These are phyloP conservation scores for Protobothrops mucrosquamatus DNA, from an alignment of 2,113 vertebrate genomes.

Conservation along the genomic window DNA sequence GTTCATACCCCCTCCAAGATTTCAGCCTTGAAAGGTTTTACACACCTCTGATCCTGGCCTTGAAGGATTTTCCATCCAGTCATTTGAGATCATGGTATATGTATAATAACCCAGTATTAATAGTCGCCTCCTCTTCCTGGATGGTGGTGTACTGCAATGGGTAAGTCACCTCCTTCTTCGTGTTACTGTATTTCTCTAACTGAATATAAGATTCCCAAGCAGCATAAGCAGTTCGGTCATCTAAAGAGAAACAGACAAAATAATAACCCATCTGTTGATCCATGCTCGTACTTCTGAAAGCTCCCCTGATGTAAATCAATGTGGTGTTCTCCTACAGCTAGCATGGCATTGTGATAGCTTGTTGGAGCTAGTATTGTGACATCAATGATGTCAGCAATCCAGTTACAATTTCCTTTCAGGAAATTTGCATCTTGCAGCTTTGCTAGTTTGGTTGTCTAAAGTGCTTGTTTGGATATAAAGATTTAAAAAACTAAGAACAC, in stretches of 20 bases:
- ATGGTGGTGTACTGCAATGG: background rate
- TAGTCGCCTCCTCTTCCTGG: background rate
- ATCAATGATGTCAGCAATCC: background rate
- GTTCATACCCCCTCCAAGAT: background rate
- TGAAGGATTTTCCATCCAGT: background rate
- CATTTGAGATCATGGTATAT: background rate
- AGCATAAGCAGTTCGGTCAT: background rate
- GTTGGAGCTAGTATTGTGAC: conserved; percentile 1
- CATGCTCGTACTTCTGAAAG: background rate
- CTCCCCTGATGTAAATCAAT: background rate
- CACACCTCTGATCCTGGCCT: background rate
- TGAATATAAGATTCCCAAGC: background rate
- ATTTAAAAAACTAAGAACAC: background rate
- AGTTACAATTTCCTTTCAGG: background rate
- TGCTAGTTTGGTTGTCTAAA: background rate
- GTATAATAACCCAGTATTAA: background rate
- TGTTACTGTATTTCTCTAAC: background rate
- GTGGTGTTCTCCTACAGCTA: background rate
- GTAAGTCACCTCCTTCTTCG: background rate
- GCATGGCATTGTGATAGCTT: background rate
- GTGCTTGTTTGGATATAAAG: background rate
- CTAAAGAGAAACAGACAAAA: background rate
- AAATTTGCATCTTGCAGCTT: background rate
- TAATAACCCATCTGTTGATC: background rate
- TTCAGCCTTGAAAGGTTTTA: background rate